Conservation (phyloP, 1,140 invertebrate species). For the Acromyrmex charruanus region DNA sequence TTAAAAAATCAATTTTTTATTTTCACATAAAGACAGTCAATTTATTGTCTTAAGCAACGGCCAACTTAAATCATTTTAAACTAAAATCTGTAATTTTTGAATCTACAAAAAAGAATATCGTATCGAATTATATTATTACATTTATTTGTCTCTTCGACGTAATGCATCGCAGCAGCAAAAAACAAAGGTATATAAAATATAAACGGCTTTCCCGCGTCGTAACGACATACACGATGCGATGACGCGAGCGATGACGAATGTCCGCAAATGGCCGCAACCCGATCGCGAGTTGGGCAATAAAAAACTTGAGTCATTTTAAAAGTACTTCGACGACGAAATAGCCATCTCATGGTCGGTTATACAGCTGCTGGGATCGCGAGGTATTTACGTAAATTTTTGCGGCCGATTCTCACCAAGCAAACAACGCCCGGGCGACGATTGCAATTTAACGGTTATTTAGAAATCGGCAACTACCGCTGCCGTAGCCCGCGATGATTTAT, state of each 20-base stretch:
- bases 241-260: conserved; percentile 54
- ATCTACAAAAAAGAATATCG: neutral
- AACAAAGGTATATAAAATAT: conserved; percentile 24
- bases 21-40: neutral
- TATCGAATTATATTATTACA: neutral
- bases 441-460: conserved; percentile 59
- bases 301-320: conserved; percentile 53
- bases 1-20: neutral
- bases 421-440: conserved; percentile 48
- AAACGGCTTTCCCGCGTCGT: conserved; percentile 12
- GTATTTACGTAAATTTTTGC: conserved; percentile 60
- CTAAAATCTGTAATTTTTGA: neutral
- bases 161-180: neutral
- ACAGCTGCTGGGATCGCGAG: conserved; percentile 31
- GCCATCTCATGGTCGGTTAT: conserved; percentile 52
- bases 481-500: conserved; percentile 62
- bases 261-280: conserved; percentile 52
- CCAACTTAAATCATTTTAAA: neutral
- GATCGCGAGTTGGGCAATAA: conserved; percentile 42
- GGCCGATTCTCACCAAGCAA: conserved; percentile 4
- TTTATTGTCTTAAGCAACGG: neutral
- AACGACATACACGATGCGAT: conserved; percentile 45
- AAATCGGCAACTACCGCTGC: conserved; percentile 51
- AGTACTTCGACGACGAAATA: conserved; percentile 30
- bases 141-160: neutral